Base-by-base conservation (phyloP, 2,113 vertebrate genomes). In the Ibidorhyncha struthersii region DNA sequence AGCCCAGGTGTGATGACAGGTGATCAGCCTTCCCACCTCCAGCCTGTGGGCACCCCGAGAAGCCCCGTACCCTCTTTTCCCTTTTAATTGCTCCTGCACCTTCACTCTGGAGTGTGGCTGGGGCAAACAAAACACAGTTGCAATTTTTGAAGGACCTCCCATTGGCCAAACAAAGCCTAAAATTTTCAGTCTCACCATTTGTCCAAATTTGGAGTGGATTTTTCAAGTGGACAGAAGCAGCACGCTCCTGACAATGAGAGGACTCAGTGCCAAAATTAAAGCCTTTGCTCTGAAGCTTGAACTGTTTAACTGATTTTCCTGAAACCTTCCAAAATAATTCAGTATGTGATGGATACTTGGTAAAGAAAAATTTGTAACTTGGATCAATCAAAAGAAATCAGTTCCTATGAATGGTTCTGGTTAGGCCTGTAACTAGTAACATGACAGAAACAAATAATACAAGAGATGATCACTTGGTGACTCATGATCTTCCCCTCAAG, bases 191-290 rank as follows among this genome's bases (percentile, higher is more conserved):
- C 34, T 89, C 45, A 32, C 10, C 41, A 50, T 90, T 86, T 96
- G 58, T 50, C 94, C 89, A 86, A 70, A 96, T 93, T 90, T 94
- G 76, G 94, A 73, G 58, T 73, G 67, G 63, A 86, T 86, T 95
- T 77, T 95, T 78, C 22, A 32, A 94, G 80, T 78, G 89, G 91
- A 89, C 20, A n/a, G 74, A 92, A 38, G 62, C 63, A 65, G 58
- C 56, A 82, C 0, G 1, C 52, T 78, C 52, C 56, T 85, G 78
- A 97, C 85, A 92, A 93, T 92, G 90, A 65, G 41, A 79, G 40
- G 71, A 77, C 43, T 81, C 4, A 0, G 45, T 81, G 93, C 93
- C 91, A 92, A 43, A 78, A 55, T 50, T 53, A n/a, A 81, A 92
- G 63, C 34, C 22, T 86, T 63, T 89, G 49, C 67, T 80, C 45